These are phyloP conservation scores for Amazona vittata DNA, from an alignment of 2,113 vertebrate species.

Conservation along the genomic window DNA sequence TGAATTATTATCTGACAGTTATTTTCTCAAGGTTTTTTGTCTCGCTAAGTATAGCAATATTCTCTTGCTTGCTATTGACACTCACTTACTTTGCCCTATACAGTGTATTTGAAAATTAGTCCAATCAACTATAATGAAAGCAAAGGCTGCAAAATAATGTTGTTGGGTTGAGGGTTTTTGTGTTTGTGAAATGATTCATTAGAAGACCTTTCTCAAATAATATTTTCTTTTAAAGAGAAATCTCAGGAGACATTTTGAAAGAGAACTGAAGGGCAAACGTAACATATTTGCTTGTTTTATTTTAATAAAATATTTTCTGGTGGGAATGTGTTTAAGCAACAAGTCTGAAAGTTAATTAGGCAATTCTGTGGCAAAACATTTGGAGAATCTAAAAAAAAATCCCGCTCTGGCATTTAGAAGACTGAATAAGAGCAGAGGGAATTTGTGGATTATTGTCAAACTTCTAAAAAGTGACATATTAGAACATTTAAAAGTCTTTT, in stretches of 20 bases:
- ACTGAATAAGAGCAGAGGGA: constrained; percentile 20
- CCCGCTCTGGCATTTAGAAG: constrained; percentile 2
- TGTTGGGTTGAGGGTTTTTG: background rate
- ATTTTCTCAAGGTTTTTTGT: background rate
- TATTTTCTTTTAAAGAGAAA: background rate
- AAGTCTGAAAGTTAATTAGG: constrained; percentile 41
- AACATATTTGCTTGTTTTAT: constrained; percentile 21
- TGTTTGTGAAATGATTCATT: background rate
- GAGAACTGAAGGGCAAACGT: constrained; percentile 13
- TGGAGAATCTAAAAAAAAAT: constrained; percentile 13
- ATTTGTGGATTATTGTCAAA: constrained; percentile 41
- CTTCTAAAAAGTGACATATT: constrained; percentile 34
- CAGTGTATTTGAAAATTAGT: background rate
- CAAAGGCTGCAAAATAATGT: background rate
- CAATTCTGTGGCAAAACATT: constrained; percentile 28
- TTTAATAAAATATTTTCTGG: constrained; percentile 27
- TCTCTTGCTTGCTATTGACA: background rate
- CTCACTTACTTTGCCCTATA: background rate
- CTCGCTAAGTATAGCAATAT: background rate
- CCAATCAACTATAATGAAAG: background rate
- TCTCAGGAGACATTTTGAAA: background rate
- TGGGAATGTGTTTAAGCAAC: constrained; percentile 26
- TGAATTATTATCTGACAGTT: background rate
- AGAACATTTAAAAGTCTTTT: constrained; percentile 48
- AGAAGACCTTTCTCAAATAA: background rate